Evolutionary conservation across 1,140 invertebrate species (phyloP), one percentile per base, ranked within the genome.

Genomic region (Adelges cooleyi): DNA sequence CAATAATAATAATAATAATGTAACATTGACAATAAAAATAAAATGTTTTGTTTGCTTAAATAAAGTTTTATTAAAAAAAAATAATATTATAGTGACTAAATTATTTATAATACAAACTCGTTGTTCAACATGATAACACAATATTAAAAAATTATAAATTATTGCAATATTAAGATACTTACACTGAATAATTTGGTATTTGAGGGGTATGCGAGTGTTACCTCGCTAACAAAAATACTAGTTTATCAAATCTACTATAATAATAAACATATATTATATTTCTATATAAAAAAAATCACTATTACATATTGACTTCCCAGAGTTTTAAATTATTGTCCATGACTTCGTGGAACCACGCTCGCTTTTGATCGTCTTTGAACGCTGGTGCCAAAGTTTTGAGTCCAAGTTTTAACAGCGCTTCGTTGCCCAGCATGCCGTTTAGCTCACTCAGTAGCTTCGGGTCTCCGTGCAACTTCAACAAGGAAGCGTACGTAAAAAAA

Each of bases 261-360:
- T 36, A 53, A 38, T 20, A 36, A 59, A 36, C 17, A 9, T 27
- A n/a, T 44, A 59, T 22, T 59, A 40, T 38, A 42, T 53, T 1
- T 15, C 25, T 40, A 6, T 42, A 11, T 27, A 27, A 40, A 23
- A 44, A 44, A 9, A 25, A 33, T 49, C 22, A 23, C 65, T 44
- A 74, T 84, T 81, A 84, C 84, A 87, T 85, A 71, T 92, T 92
- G 68, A 85, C 83, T 75, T 92, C 89, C 87, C 89, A 91, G 42
- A 91, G 76, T 78, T 89, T 89, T 71, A 89, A 81, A 75, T 88
- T 86, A 78, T 92, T 91, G 74, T 90, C 87, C 71, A 92, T 81
- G 42, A 90, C 86, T 77, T 91, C 86, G 65, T 86, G 81, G 75
- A 90, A 91, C 86, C 87, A 91, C 69, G 83, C 79, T 70, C 81